phyloP scores from a whole-genome alignment of 2,113 vertebrate genomes.

The Apaloderma vittatum region DNA sequence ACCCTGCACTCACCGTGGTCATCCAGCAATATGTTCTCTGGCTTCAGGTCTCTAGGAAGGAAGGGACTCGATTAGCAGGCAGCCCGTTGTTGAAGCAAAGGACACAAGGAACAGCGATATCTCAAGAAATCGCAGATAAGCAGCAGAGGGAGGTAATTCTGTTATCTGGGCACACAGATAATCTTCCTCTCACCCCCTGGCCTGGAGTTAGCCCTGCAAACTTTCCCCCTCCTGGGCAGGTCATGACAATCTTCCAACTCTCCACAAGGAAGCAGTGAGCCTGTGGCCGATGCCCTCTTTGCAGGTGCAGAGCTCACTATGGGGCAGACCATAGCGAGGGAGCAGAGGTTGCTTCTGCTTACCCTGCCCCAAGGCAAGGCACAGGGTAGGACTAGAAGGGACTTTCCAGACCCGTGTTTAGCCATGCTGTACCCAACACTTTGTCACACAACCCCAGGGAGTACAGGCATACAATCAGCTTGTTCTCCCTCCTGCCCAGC shows the following conservation, averaged over 20 bases:
- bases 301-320: background rate
- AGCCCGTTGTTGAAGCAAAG: background rate
- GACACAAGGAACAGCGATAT: background rate
- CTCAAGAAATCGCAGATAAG: background rate
- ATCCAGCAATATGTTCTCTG: conserved; percentile 96
- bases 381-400: background rate
- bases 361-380: background rate
- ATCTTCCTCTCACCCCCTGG: background rate
- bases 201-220: background rate
- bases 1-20: conserved; percentile 89
- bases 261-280: background rate
- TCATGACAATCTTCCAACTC: background rate
- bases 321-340: background rate
- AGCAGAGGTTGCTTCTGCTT: background rate
- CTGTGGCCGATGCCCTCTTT: background rate
- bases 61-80: conserved; percentile 9
- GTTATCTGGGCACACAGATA: background rate
- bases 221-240: background rate
- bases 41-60: conserved; percentile 90
- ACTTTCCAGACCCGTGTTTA: background rate
- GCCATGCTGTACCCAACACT: background rate
- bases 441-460: background rate
- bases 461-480: background rate
- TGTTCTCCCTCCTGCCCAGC: background rate
- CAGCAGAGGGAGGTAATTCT: background rate